Evolutionary conservation across 1,140 invertebrate species (phyloP), one percentile per base, ranked within the genome.

Genomic region (Eupristina koningsbergeri): DNA sequence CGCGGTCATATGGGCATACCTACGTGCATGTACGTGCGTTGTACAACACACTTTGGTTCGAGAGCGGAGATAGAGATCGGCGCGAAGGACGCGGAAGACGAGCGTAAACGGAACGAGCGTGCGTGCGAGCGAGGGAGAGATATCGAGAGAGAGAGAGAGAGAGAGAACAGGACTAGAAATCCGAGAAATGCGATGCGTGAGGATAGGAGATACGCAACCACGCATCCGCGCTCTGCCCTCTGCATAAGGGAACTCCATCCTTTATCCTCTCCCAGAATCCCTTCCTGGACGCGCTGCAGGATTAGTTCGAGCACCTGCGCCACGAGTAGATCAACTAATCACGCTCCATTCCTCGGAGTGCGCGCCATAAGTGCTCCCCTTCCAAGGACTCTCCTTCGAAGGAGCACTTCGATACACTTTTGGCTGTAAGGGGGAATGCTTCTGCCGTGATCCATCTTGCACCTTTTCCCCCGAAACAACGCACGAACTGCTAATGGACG

Each of bases 101-200:
- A 69, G 67, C 17, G 67, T 6, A 5, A n/a, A n/a, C n/a, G n/a
- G n/a, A n/a, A n/a, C n/a, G n/a, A n/a, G n/a, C 9, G 73, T 50
- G 47, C 58, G 50, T 15, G 6, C 22, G 39, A 22, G 36, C 22
- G 26, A 36, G 71, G 26, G 36, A 39, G 67, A 31, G 34, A 41
- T n/a, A n/a, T n/a, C 9, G 73, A 47, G 47, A 76, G 50, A 53
- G 6, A 36, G 39, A 22, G 36, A 36, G 26, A 36, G 71, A 34
- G 36, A 39, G 67, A 31, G 34, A 41, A 36, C 1, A 36, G 2
- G 6, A 0, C 73, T 7, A 17, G 31, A 45, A 9, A 75, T 75
- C 73, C 47, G 73, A 11, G 73, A 50, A 50, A 75, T 53, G 71
- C 41, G 71, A 47, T 53, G 73, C 69, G 22, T 29, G 69, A 5